Conservation (phyloP, 1,140 invertebrate genomes). For the Magallana ariakensis region DNA sequence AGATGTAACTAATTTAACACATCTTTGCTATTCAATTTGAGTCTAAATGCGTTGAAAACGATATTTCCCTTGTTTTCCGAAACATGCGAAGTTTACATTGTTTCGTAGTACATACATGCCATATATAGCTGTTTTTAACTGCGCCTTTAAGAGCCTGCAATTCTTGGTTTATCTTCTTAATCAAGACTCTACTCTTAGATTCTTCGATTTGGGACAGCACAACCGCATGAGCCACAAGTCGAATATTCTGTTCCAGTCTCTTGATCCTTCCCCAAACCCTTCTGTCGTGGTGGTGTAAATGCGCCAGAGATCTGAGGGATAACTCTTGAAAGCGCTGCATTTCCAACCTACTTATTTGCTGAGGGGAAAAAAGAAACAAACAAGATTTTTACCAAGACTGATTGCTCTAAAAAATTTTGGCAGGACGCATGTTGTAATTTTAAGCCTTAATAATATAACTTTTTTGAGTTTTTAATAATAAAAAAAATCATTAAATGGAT, state of each 20-base stretch:
- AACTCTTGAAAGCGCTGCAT: conserved; percentile 4
- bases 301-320: background rate
- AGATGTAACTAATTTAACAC: background rate
- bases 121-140: background rate
- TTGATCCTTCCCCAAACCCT: background rate
- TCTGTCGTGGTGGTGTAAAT: background rate
- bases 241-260: background rate
- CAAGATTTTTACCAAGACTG: no score
- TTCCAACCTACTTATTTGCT: background rate
- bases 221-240: conserved; percentile 2
- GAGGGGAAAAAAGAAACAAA: background rate
- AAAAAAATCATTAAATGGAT: no score
- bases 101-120: background rate
- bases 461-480: no score
- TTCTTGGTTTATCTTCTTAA: conserved; percentile 6
- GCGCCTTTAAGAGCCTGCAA: background rate
- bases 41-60: no score
- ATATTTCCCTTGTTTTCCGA: no score
- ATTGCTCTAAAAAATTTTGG: no score
- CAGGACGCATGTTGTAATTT: no score
- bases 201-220: background rate
- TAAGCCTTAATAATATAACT: no score
- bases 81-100: no score
- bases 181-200: background rate
- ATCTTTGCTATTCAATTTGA: no score